Evolutionary conservation across 2,888 invertebrate species (phyloP), one percentile per base, ranked within the genome.

Genomic region (Liodrosophila aerea): DNA sequence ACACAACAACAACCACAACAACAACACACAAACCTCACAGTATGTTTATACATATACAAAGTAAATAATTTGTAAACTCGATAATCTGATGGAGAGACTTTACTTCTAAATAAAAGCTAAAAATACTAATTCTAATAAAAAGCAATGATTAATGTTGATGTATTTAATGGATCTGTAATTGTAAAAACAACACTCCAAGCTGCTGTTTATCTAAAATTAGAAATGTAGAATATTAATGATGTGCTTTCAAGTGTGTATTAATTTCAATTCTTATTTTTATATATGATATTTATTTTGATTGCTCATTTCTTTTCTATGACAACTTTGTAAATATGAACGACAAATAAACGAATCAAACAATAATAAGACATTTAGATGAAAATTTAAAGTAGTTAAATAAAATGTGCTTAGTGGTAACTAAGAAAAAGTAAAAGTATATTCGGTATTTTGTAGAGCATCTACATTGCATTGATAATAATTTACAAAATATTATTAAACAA

Each of bases 391-490:
- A 80, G 84, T 40, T 77, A 77, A 80, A 77, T 66, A 54, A 73
- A 81, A 68, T 53, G 59, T 64, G 63, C 59, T 70, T 75, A 71
- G 73, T 64, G 54, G 59, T 75, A 77, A 58, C 52, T 16, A 54
- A 49, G 22, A 57, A 13, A 4, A 56, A 51, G 60, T 16, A 13
- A 4, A 56, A 51, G 60, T 16, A 78, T 62, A 77, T 61, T 80
- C 70, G 73, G 77, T 84, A 76, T 80, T 81, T 81, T 81, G 80
- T 81, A 81, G 77, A 83, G 68, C 62, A 83, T 77, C 77, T 77
- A 77, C 84, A 85, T 84, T 81, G 82, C 85, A 81, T 84, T 82
- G 80, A 81, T 81, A 85, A 81, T 81, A 81, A 81, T 85, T 80
- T 83, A 77, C 77, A 77, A 82, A 82, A 22, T 22, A 22, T 22